phyloP scores from a whole-genome alignment of 2,888 invertebrate genomes.

The Orthosia gothica region DNA sequence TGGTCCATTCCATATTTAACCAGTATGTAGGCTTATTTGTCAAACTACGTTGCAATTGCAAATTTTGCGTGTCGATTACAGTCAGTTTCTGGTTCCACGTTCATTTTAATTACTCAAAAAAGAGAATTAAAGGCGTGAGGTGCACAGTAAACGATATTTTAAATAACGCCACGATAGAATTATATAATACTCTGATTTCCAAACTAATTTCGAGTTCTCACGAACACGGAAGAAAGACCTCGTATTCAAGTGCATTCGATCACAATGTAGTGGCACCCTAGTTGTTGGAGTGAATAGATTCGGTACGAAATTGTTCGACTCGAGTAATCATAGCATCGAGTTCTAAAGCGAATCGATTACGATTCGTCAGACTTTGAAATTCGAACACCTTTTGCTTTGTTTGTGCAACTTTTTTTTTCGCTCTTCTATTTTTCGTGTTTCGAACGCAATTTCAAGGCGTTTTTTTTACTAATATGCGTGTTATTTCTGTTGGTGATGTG shows the following conservation, averaged over 20 bases:
- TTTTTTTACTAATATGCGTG: slow-evolving; percentile 35
- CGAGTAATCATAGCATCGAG: slow-evolving; percentile 71
- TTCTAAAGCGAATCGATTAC: slow-evolving; percentile 79
- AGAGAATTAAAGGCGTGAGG: slow-evolving; percentile 25
- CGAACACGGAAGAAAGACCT: slow-evolving; percentile 74
- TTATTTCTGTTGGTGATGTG: slow-evolving; percentile 28
- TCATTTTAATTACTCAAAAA: slow-evolving; percentile 15
- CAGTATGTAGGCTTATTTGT: no score
- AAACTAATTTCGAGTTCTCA: slow-evolving; percentile 75
- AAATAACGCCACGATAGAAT: slow-evolving; percentile 50
- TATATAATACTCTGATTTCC: slow-evolving; percentile 66
- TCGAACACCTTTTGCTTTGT: slow-evolving; percentile 75
- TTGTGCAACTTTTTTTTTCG: slow-evolving; percentile 73
- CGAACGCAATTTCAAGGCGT: slow-evolving; percentile 53
- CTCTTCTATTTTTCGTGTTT: slow-evolving; percentile 58
- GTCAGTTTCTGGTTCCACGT: slow-evolving; percentile 3
- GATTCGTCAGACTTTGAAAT: slow-evolving; percentile 83
- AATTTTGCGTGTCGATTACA: background rate
- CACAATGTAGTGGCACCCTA: slow-evolving; percentile 77
- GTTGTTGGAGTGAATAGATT: slow-evolving; percentile 71
- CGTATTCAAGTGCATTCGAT: slow-evolving; percentile 69
- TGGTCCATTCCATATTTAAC: background rate
- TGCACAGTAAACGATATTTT: slow-evolving; percentile 38
- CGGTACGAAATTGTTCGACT: slow-evolving; percentile 67
- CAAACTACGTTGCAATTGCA: background rate